These are phyloP conservation scores for Dasypus novemcinctus DNA, from an alignment of 2,113 vertebrate species.

Conservation along the genomic window DNA sequence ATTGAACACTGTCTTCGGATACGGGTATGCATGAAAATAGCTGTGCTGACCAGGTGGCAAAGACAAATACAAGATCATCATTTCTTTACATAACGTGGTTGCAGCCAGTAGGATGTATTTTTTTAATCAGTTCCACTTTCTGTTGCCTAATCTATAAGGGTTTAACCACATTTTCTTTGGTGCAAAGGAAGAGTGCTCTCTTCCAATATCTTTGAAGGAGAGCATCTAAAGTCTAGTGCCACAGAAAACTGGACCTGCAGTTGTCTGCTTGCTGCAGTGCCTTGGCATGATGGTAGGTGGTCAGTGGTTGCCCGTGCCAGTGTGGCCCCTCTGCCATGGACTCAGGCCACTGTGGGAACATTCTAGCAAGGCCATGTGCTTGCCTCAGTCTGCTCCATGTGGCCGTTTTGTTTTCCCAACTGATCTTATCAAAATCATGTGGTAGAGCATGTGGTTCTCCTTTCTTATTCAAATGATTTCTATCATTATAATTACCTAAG, in stretches of 20 bases:
- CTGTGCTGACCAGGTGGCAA: fast-evolving
- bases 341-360: fast-evolving
- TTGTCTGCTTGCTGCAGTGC: fast-evolving
- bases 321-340: neutral
- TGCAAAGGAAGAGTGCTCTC: neutral
- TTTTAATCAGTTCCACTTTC: neutral
- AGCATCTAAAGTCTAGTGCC: neutral
- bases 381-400: neutral
- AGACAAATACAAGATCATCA: fast-evolving
- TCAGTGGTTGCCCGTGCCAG: fast-evolving
- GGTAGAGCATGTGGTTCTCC: fast-evolving
- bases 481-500: no score
- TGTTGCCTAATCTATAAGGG: neutral
- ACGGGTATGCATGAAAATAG: fast-evolving
- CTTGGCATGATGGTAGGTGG: fast-evolving
- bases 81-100: neutral
- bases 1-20: neutral
- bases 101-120: fast-evolving
- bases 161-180: neutral
- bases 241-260: fast-evolving
- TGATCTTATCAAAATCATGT: fast-evolving
- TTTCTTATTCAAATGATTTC: no score
- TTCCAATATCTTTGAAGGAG: neutral
- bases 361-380: neutral
- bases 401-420: fast-evolving